Evolutionary conservation across 1,140 invertebrate species (phyloP).

Genomic region (Arion vulgaris): DNA sequence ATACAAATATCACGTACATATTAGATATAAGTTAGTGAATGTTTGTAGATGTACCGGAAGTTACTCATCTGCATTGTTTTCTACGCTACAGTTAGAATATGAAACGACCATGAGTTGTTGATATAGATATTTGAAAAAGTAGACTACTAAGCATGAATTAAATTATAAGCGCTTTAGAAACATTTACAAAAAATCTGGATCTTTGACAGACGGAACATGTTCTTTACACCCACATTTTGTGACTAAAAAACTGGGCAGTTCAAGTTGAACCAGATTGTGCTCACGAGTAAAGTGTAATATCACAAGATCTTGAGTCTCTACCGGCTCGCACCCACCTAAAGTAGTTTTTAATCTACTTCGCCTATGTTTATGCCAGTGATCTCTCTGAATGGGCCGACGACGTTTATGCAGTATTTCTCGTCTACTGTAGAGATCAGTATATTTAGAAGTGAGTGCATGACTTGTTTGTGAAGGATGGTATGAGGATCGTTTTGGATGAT

Average conservation of each 20-base stretch:
- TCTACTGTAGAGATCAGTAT: background rate
- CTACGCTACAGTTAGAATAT: background rate
- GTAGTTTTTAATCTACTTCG: background rate
- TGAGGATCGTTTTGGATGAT: background rate
- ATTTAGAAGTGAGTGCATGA: background rate
- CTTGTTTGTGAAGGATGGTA: background rate
- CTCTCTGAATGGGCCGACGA: background rate
- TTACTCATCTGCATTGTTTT: background rate
- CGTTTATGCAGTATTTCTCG: background rate
- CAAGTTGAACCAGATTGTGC: conserved; percentile 1
- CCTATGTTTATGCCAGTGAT: background rate
- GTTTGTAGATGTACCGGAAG: no score
- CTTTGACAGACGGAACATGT: background rate
- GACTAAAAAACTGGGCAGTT: conserved; percentile 18
- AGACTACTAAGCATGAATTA: background rate
- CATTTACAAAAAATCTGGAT: background rate
- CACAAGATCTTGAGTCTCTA: conserved; percentile 7
- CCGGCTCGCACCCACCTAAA: background rate
- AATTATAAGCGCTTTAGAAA: background rate
- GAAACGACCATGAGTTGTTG: background rate
- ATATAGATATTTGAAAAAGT: background rate
- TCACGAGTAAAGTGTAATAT: conserved; percentile 26
- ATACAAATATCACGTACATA: no score
- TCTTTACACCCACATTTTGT: conserved; percentile 8
- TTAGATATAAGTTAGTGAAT: no score